These are phyloP conservation scores for Sialis lutaria DNA, from an alignment of 2,888 invertebrate genomes.

Conservation along the genomic window DNA sequence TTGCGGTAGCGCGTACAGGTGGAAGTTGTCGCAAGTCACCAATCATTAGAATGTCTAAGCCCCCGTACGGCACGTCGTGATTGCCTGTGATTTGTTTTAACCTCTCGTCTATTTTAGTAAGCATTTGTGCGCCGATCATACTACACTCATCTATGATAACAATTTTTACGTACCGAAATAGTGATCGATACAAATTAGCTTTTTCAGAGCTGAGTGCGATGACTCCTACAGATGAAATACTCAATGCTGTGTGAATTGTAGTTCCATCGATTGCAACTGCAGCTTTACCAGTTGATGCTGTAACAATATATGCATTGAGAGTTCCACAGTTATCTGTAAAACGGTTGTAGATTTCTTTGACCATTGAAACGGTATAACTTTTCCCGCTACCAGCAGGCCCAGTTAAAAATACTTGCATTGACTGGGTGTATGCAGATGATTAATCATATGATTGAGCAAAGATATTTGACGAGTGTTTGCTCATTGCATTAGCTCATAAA, in stretches of 20 bases:
- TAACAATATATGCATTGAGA: slow-evolving; percentile 20
- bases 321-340: slow-evolving; percentile 17
- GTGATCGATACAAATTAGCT: slow-evolving; percentile 8
- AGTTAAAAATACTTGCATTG: slow-evolving; percentile 11
- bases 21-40: not conserved
- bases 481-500: too few species aligned
- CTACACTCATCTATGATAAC: too few species aligned
- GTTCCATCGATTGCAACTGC: slow-evolving; percentile 21
- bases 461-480: too few species aligned
- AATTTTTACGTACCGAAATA: too few species aligned
- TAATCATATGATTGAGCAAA: too few species aligned
- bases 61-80: too few species aligned
- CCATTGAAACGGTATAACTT: slow-evolving; percentile 19
- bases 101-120: too few species aligned
- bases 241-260: slow-evolving; percentile 20
- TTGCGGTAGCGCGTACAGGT: slow-evolving; percentile 7
- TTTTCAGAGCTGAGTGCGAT: not conserved
- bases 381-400: slow-evolving; percentile 17
- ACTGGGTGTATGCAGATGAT: slow-evolving; percentile 4
- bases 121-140: too few species aligned
- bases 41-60: too few species aligned
- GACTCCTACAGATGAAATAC: slow-evolving; percentile 7
- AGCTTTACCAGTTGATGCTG: slow-evolving; percentile 22
- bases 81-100: too few species aligned
- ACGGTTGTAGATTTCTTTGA: slow-evolving; percentile 24